Conservation (phyloP, 2,888 invertebrate species). For the Vesta saturnalis region DNA sequence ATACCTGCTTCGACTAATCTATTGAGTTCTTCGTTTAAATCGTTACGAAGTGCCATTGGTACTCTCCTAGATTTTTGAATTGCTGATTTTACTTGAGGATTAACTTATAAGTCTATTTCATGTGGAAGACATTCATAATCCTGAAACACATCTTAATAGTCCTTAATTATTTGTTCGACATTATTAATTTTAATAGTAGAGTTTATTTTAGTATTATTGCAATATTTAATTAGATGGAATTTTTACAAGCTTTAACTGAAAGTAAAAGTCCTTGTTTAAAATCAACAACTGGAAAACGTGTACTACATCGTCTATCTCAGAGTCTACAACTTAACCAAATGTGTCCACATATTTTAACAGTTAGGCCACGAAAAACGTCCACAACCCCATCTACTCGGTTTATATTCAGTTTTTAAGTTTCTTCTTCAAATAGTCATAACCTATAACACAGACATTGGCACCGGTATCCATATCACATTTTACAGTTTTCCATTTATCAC, state of each 20-base stretch:
- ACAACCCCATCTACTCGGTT: not conserved
- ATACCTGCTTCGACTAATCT: conserved; percentile 22
- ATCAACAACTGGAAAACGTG: too few relatives aligned
- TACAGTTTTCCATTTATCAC: not conserved
- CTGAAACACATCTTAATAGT: conserved; percentile 9
- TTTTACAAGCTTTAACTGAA: not conserved
- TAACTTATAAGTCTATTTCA: conserved; percentile 25
- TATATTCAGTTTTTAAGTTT: not conserved
- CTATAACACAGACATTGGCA: not conserved
- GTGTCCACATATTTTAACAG: too few relatives aligned
- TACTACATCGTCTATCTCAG: too few relatives aligned
- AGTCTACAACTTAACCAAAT: too few relatives aligned
- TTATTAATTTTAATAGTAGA: not conserved
- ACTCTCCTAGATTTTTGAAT: not conserved
- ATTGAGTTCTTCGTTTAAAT: conserved; percentile 27
- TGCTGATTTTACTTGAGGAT: not conserved
- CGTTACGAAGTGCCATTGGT: not conserved
- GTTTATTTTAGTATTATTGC: not conserved
- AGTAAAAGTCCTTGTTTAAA: too few relatives aligned
- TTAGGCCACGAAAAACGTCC: not conserved
- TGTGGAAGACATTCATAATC: conserved; percentile 3
- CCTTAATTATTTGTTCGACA: not conserved
- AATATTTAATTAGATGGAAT: not conserved
- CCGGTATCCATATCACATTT: not conserved
- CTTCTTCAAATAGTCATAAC: not conserved